These are phyloP conservation scores for Trichomalopsis sarcophagae DNA, from an alignment of 1,140 invertebrate species.

Conservation along the genomic window DNA sequence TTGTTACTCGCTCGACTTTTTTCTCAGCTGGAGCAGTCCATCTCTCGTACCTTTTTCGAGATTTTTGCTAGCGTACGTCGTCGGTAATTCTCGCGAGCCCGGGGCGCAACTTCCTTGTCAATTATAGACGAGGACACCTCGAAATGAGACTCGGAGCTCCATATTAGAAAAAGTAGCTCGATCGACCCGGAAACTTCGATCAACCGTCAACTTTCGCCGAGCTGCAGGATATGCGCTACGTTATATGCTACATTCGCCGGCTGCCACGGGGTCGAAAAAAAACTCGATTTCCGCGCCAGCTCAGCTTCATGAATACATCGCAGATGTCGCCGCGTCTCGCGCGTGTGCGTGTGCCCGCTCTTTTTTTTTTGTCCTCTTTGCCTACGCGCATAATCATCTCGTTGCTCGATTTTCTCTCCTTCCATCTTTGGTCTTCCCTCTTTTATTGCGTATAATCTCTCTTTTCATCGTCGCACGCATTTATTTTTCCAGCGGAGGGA, in stretches of 20 bases:
- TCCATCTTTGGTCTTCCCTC: neutral
- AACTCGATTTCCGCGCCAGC: slow-evolving; percentile 26
- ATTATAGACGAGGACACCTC: neutral
- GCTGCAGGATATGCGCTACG: too few species aligned
- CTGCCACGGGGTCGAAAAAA: neutral
- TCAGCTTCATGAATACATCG: slow-evolving; percentile 43
- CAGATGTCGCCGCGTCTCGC: slow-evolving; percentile 16
- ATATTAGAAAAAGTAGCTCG: slow-evolving; percentile 13
- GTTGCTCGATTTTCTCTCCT: neutral
- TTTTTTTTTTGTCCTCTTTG: neutral
- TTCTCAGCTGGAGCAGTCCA: neutral
- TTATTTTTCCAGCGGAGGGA: neutral
- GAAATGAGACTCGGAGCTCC: slow-evolving; percentile 19
- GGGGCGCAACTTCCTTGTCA: slow-evolving; percentile 23
- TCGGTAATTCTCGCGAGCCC: neutral
- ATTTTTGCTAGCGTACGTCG: neutral
- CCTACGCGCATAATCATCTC: slow-evolving; percentile 23
- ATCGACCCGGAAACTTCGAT: slow-evolving; percentile 37
- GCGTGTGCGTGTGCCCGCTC: neutral
- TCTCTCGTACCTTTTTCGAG: too few species aligned
- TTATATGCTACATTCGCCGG: neutral
- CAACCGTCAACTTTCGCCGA: neutral
- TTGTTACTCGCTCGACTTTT: neutral
- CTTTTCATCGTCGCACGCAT: neutral
- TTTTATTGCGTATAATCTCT: slow-evolving; percentile 11